Evolutionary conservation across 2,888 invertebrate species (phyloP).

Genomic region (Atherix ibis): DNA sequence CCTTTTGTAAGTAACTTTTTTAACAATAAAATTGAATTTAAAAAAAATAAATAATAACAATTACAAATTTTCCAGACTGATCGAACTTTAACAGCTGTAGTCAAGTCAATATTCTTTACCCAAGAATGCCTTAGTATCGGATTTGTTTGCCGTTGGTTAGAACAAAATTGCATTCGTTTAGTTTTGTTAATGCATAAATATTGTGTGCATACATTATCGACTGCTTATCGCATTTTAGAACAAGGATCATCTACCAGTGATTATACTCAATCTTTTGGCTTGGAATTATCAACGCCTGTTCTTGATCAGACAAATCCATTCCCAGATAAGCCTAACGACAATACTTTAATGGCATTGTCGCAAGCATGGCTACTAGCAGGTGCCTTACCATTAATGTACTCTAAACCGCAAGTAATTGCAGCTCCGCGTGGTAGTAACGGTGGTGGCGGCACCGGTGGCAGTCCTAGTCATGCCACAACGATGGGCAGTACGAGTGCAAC

Average conservation of each 20-base stretch:
- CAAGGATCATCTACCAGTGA: constrained; percentile 21
- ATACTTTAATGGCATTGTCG: constrained; percentile 42
- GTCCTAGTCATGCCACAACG: constrained; percentile 16
- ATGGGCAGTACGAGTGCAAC: constrained; percentile 19
- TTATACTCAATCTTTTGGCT: constrained; percentile 28
- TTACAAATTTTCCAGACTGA: constrained; percentile 40
- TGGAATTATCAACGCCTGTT: constrained; percentile 64
- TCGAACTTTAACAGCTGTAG: constrained; percentile 54
- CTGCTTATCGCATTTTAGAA: constrained; percentile 41
- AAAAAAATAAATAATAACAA: not conserved
- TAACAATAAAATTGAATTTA: not conserved
- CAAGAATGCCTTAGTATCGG: constrained; percentile 57
- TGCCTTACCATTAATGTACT: constrained; percentile 43
- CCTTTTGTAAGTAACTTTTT: constrained; percentile 31
- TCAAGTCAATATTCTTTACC: constrained; percentile 66
- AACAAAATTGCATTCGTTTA: constrained; percentile 59
- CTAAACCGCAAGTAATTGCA: constrained; percentile 30
- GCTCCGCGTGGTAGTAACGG: constrained; percentile 13
- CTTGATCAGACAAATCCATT: constrained; percentile 40
- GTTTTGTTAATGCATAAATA: constrained; percentile 61
- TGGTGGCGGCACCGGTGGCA: constrained; percentile 17
- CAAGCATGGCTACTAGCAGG: constrained; percentile 56
- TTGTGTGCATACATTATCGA: constrained; percentile 31
- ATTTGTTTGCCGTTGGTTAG: constrained; percentile 69
- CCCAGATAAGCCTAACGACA: constrained; percentile 16